phyloP scores from a whole-genome alignment of 2,797 vertebrate species.

The Sternarchorhynchus goeldii region DNA sequence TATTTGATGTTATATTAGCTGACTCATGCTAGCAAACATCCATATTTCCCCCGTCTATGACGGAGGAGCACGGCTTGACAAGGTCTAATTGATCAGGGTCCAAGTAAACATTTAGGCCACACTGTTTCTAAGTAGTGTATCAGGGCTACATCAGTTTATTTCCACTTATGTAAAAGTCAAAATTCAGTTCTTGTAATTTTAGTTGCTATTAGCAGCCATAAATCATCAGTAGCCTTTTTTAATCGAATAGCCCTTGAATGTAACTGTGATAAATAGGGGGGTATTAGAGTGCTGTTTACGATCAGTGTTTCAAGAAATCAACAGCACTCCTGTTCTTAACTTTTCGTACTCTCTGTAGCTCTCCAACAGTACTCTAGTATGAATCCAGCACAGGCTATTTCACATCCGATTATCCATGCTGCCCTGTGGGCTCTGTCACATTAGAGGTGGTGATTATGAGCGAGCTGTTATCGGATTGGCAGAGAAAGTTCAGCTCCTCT shows the following conservation, averaged over 20 bases:
- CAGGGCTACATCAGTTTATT: not conserved
- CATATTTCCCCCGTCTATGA: too few species aligned
- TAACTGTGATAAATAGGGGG: not conserved
- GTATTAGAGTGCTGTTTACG: not conserved
- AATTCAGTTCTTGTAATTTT: slow-evolving; percentile 1
- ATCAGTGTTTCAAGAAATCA: not conserved
- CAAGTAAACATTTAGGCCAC: not conserved
- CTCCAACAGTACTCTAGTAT: slow-evolving; percentile 41
- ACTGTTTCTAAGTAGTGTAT: not conserved
- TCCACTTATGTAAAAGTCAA: not conserved
- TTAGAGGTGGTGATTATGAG: slow-evolving; percentile 46
- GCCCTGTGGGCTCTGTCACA: slow-evolving; percentile 47
- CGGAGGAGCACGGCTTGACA: too few species aligned
- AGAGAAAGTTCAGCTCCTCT: slow-evolving; percentile 38
- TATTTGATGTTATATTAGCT: too few species aligned
- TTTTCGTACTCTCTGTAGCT: not conserved
- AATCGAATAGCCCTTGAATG: not conserved
- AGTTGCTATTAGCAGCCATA: not conserved
- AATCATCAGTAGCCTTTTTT: not conserved
- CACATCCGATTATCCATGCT: slow-evolving; percentile 55
- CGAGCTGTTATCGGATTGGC: slow-evolving; percentile 47
- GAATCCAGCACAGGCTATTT: slow-evolving; percentile 51
- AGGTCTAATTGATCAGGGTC: too few species aligned
- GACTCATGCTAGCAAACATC: too few species aligned
- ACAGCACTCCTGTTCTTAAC: not conserved